phyloP scores from a whole-genome alignment of 2,113 vertebrate genomes.

The Isurus oxyrinchus region DNA sequence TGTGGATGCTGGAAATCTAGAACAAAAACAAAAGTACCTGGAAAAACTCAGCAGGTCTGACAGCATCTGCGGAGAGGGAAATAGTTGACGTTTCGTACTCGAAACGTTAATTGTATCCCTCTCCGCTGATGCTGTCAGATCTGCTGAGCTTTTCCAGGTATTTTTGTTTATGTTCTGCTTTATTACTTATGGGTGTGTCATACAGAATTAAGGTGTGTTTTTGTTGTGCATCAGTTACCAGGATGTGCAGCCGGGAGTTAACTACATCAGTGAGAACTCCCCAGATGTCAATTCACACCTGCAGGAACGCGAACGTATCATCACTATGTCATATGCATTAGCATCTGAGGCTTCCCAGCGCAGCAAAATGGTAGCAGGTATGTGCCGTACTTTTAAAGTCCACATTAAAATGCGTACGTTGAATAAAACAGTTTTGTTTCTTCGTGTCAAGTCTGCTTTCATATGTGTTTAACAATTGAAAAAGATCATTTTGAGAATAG shows the following conservation, averaged over 20 bases:
- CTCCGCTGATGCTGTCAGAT: no score
- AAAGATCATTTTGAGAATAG: background rate
- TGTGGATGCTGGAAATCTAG: no score
- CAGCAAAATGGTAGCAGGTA: slow-evolving; percentile 95
- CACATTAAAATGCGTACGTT: background rate
- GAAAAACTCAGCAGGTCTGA: no score
- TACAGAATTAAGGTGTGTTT: slow-evolving; percentile 31
- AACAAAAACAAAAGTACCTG: no score
- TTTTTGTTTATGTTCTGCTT: no score
- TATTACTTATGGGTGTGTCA: background rate
- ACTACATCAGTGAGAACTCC: slow-evolving; percentile 64
- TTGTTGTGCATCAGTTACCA: slow-evolving; percentile 65
- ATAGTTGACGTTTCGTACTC: no score
- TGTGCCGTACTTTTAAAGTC: slow-evolving; percentile 39
- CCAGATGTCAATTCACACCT: slow-evolving; percentile 73
- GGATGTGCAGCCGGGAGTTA: slow-evolving; percentile 63
- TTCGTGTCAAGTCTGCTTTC: background rate
- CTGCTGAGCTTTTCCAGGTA: no score
- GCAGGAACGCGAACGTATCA: slow-evolving; percentile 88
- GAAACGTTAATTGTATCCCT: no score
- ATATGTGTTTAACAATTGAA: background rate
- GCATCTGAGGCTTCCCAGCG: slow-evolving; percentile 94
- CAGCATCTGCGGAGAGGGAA: no score
- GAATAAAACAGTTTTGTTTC: background rate
- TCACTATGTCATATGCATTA: slow-evolving; percentile 90